Base-by-base conservation (phyloP, 2,797 vertebrate species). In the Sebastes miniatus region DNA sequence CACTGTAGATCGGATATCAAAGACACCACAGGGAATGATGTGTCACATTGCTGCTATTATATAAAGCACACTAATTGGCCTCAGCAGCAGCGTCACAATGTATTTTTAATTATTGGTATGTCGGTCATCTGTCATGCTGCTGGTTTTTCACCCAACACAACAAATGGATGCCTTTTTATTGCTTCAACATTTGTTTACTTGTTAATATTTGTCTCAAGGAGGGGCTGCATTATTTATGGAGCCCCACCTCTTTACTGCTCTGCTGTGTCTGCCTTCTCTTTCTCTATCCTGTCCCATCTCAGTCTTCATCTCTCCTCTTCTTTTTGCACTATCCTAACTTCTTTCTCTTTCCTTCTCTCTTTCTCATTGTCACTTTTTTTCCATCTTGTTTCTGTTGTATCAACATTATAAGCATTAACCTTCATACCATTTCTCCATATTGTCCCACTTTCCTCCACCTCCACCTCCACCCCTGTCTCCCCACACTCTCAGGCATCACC, bases 371-470 rank as follows among this genome's bases (percentile, higher is more conserved):
- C 12, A 27, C 12, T 52, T 25, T 76, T 66, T 67, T 25, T 58
- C 18, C 5, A 64, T 67, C 16, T 24, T 25, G 5, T 75, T 1
- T 50, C 2, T 58, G 4, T 57, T 11, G 8, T 52, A 12, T 75
- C 31, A 27, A 27, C 22, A 11, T 62, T 43, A 5, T 56, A 18
- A 20, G 25, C 61, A 24, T 70, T 65, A 59, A 11, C 9, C 57
- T 29, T 54, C 36, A 50, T 43, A 22, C 0, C 54, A n/a, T 74
- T 47, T 80, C 68, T 61, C 54, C 20, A 31, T 76, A 69, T 56
- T 69, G 47, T 64, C 68, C 50, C 20, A 36, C 68, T 81, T 77
- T 79, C 25, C 59, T 63, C 36, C 57, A 52, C n/a, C 24, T 73
- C 47, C 43, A 25, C 25, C 50, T 68, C 39, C 39, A 43, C 5